Conservation (phyloP, 2,888 invertebrate species). For the Galeopsomyia nigrocyanea region DNA sequence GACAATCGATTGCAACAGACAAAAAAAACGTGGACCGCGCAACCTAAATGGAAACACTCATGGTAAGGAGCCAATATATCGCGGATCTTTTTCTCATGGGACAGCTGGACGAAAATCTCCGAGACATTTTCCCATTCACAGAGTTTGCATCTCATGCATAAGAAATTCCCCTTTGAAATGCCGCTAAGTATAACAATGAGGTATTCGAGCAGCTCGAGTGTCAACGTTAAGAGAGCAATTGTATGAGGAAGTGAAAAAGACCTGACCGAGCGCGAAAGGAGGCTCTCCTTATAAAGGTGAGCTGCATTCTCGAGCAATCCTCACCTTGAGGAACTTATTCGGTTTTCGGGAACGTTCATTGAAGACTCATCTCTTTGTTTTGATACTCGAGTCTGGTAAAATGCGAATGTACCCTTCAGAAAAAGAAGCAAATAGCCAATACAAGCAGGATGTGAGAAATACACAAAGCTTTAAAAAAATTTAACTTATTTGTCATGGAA, state of each 20-base stretch:
- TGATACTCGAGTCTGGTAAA: no score
- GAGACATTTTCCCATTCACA: conserved; percentile 10
- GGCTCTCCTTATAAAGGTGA: conserved; percentile 32
- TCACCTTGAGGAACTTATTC: conserved; percentile 24
- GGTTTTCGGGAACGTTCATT: not conserved
- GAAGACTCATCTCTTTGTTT: no score
- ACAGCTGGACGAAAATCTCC: conserved; percentile 9
- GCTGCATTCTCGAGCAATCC: conserved; percentile 27
- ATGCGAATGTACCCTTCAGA: no score
- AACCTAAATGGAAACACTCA: not conserved
- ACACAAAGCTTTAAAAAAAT: no score
- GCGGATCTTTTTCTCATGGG: conserved; percentile 5
- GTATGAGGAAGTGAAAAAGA: conserved; percentile 31
- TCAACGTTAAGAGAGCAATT: conserved; percentile 1
- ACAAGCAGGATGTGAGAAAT: no score
- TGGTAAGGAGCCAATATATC: not conserved
- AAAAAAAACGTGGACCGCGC: not conserved
- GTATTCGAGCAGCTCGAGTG: not conserved
- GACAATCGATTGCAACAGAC: conserved; percentile 14
- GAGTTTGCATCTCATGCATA: conserved; percentile 36
- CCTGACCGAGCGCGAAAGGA: conserved; percentile 11
- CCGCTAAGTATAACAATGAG: not conserved
- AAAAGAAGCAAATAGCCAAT: no score
- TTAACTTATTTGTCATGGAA: no score
- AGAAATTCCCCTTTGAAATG: conserved; percentile 31